phyloP scores from a whole-genome alignment of 1,140 invertebrate species.

The Scaptomyza hsui region DNA sequence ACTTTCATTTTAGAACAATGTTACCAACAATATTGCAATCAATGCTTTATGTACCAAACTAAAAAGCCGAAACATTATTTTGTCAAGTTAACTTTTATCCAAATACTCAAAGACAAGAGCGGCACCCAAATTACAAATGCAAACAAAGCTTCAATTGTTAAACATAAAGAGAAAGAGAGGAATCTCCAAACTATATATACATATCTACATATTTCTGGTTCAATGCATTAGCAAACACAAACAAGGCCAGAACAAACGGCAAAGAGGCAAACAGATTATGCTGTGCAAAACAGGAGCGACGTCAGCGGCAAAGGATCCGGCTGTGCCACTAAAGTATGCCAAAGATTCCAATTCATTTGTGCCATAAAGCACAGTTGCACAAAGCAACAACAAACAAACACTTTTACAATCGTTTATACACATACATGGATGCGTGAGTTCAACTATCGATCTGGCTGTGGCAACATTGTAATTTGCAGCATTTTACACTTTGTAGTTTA shows the following conservation, averaged over 20 bases:
- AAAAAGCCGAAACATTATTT: slow-evolving; percentile 4
- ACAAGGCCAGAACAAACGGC: slow-evolving; percentile 1
- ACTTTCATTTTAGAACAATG: too few species aligned
- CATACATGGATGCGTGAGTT: slow-evolving; percentile 33
- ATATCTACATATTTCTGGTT: slow-evolving; percentile 80
- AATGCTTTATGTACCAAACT: background rate
- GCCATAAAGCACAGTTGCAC: slow-evolving; percentile 56
- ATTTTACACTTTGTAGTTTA: slow-evolving; percentile 48
- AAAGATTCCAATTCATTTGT: slow-evolving; percentile 79
- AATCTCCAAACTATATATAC: slow-evolving; percentile 54
- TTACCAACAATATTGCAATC: too few species aligned
- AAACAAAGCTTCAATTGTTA: background rate
- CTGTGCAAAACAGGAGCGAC: slow-evolving; percentile 48
- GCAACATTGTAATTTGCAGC: slow-evolving; percentile 62
- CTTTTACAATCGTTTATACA: slow-evolving; percentile 23
- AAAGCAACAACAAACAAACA: slow-evolving; percentile 25
- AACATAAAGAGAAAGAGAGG: slow-evolving; percentile 11
- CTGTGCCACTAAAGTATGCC: slow-evolving; percentile 51
- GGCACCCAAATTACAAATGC: slow-evolving; percentile 9
- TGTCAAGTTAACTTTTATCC: background rate
- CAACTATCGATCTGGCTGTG: slow-evolving; percentile 62
- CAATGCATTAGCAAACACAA: slow-evolving; percentile 63
- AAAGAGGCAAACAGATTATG: slow-evolving; percentile 62
- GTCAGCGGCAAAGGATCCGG: slow-evolving; percentile 21
- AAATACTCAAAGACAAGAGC: background rate